phyloP scores from a whole-genome alignment of 2,888 invertebrate species.

The Loripinus fragilis region DNA sequence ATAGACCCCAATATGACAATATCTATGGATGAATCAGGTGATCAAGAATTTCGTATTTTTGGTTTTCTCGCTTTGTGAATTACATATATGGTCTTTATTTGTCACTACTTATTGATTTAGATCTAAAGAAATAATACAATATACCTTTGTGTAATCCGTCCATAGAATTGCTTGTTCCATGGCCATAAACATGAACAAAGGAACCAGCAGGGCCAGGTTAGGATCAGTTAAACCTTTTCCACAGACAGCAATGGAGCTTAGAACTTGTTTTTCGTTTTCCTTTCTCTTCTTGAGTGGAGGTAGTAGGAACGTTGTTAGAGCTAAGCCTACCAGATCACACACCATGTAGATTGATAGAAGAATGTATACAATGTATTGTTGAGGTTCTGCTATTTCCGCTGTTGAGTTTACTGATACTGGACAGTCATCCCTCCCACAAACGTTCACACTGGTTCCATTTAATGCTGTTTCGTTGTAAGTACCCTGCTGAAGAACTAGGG shows the following conservation, averaged over 20 bases:
- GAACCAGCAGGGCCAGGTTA: slow-evolving; percentile 74
- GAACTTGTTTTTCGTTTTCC: slow-evolving; percentile 41
- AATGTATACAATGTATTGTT: slow-evolving; percentile 65
- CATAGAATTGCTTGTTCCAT: slow-evolving; percentile 79
- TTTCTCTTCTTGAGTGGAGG: slow-evolving; percentile 61
- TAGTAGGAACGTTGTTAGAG: slow-evolving; percentile 68
- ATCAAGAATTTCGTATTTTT: too few relatives aligned
- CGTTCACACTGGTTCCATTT: slow-evolving; percentile 22
- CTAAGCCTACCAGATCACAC: slow-evolving; percentile 71
- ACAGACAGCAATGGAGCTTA: slow-evolving; percentile 62
- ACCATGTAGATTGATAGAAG: slow-evolving; percentile 75
- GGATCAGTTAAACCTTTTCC: slow-evolving; percentile 61
- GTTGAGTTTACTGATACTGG: slow-evolving; percentile 55
- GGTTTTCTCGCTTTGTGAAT: too few relatives aligned
- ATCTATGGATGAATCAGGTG: too few relatives aligned
- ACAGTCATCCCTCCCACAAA: slow-evolving; percentile 72
- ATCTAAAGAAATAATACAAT: too few relatives aligned
- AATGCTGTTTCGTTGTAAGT: slow-evolving; percentile 45
- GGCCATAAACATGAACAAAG: slow-evolving; percentile 77
- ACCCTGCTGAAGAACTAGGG: slow-evolving; percentile 72
- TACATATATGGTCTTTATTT: too few relatives aligned
- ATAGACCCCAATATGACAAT: too few relatives aligned
- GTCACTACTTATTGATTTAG: too few relatives aligned
- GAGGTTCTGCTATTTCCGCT: slow-evolving; percentile 64
- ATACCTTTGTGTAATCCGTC: slow-evolving; percentile 81